Conservation (phyloP, 1,140 invertebrate genomes). For the Anastatus disparis region DNA sequence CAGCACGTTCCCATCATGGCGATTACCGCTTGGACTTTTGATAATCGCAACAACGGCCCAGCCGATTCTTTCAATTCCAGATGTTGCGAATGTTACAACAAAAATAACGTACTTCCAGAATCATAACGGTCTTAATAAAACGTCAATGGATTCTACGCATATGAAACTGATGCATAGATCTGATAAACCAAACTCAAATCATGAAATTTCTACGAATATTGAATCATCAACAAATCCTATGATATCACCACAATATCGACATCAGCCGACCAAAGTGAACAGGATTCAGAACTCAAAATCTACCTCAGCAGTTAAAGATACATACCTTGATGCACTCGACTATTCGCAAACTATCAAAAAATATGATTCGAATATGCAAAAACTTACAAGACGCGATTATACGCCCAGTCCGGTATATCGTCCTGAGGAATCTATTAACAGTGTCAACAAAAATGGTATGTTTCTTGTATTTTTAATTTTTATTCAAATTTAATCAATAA, state of each 20-base stretch:
- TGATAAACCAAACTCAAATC: not conserved
- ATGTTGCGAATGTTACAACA: not conserved
- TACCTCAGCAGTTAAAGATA: slow-evolving; percentile 49
- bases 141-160: slow-evolving; percentile 5
- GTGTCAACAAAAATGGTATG: not conserved
- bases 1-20: no score
- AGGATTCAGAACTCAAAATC: not conserved
- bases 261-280: not conserved
- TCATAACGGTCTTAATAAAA: no score
- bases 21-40: no score
- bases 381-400: slow-evolving; percentile 53
- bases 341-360: slow-evolving; percentile 61
- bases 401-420: slow-evolving; percentile 50
- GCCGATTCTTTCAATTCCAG: not conserved
- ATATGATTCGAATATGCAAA: slow-evolving; percentile 35
- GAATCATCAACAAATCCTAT: not conserved
- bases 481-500: no score
- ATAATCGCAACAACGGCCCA: no score
- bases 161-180: slow-evolving; percentile 45
- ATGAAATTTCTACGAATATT: not conserved
- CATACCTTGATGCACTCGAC: slow-evolving; percentile 63
- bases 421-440: not conserved
- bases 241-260: not conserved
- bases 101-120: no score
- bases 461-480: no score